Base-by-base conservation (phyloP, 2,797 vertebrate species). In the Picus viridis region DNA sequence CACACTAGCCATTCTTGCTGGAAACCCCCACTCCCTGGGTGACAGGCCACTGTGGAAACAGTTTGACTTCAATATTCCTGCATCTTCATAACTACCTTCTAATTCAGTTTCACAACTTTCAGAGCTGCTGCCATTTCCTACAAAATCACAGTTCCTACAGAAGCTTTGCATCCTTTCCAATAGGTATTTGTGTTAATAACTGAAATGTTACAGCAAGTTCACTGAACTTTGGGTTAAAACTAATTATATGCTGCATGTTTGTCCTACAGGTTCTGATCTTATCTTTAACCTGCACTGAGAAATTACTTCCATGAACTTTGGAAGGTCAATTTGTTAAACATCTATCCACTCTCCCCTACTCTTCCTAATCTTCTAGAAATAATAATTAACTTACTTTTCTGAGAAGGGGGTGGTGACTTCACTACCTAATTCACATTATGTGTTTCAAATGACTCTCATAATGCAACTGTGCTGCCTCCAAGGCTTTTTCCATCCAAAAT, bases 311-410 rank as follows among this genome's bases (percentile, higher is more conserved):
- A 95, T 83, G 86, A 95, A 91, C 94, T 95, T 95, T 94, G 80
- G 89, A 94, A 96, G 92, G 95, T 95, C 93, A 95, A 54, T 73
- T 90, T 87, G 93, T 96, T 96, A 96, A 96, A 95, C 69, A 92
- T 95, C 94, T 88, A 90, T 96, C 88, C 84, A 87, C 86, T 91
- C 86, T 92, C 86, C 71, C 65, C 88, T 59, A 85, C 32, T 90
- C n/a, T 74, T 95, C 80, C 76, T 65, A 96, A 83, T 90, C 75
- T 54, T 89, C 81, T 71, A 91, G 78, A 93, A 94, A 91, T 92
- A 96, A 96, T 96, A 92, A 95, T 95, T 96, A 95, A 96, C 95
- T 90, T 82, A 83, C 92, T 93, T 88, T 91, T 88, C 77, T 91
- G 57, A 86, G 81, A 91, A 90, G 29, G 5, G 9, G 20, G 69